Percentiles rank a stretch among this genome's conserved stretches.
Conservation (phyloP, 1,140 invertebrate species). For the Idris sp. region DNA sequence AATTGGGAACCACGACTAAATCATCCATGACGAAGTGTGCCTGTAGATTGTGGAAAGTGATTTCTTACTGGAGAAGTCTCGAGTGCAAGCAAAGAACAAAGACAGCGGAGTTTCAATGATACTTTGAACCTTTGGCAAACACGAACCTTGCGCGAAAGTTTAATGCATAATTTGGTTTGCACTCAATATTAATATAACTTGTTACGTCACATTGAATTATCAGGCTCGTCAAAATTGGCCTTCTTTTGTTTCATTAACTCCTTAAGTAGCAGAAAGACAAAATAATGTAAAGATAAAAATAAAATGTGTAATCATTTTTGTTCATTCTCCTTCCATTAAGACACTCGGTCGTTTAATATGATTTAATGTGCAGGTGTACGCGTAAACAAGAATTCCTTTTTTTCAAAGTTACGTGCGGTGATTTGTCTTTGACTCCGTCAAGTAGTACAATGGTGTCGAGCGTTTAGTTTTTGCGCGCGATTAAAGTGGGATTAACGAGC, state of each 20-base stretch:
- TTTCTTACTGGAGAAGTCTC: slow-evolving; percentile 40
- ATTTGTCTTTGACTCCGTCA: slow-evolving; percentile 33
- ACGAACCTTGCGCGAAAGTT: slow-evolving; percentile 4
- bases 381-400: slow-evolving; percentile 26
- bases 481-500: slow-evolving; percentile 52
- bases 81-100: slow-evolving; percentile 40
- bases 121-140: slow-evolving; percentile 19
- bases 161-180: slow-evolving; percentile 11
- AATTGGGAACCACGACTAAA: slow-evolving; percentile 52
- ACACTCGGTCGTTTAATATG: too few species aligned
- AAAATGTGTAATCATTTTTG: too few species aligned
- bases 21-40: slow-evolving; percentile 44
- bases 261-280: too few species aligned
- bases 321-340: too few species aligned
- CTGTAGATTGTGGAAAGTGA: slow-evolving; percentile 42
- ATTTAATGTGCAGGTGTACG: too few species aligned
- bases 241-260: too few species aligned
- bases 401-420: slow-evolving; percentile 24
- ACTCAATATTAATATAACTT: too few species aligned
- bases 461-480: slow-evolving; percentile 42
- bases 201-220: too few species aligned
- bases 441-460: slow-evolving; percentile 24
- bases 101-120: slow-evolving; percentile 26
- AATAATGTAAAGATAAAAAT: too few species aligned
- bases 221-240: too few species aligned